A percentile compares a stretch with the other conserved stretches of the same genome.
These are phyloP conservation scores for Gallinago media DNA, from an alignment of 2,113 vertebrate species.

Conservation along the genomic window DNA sequence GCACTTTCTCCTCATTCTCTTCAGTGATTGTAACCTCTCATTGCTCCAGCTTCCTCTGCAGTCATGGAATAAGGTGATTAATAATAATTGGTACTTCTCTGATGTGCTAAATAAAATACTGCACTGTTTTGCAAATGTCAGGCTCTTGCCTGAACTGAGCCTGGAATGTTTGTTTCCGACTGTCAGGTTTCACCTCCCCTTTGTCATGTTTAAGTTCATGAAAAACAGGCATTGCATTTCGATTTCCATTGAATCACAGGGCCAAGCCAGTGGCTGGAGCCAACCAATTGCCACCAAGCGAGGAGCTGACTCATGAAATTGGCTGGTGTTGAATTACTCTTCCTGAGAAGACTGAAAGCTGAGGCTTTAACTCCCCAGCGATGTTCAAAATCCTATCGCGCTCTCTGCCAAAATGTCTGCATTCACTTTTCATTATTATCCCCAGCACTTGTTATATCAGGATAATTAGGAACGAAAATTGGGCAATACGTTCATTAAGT, in stretches of 20 bases:
- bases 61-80: background rate
- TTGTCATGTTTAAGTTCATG: background rate
- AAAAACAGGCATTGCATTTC: background rate
- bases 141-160: background rate
- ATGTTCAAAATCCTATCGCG: background rate
- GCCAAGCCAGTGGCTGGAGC: background rate
- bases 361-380: background rate
- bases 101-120: background rate
- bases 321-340: background rate
- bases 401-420: background rate
- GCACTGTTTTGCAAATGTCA: background rate
- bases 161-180: background rate
- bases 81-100: background rate
- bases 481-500: background rate
- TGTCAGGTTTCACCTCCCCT: background rate
- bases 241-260: background rate
- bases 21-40: background rate
- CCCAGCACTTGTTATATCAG: background rate
- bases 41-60: background rate
- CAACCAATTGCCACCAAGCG: rapidly evolving
- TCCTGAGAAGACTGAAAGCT: background rate
- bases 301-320: background rate
- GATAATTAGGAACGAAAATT: background rate
- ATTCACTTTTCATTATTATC: background rate
- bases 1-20: background rate